Base-by-base conservation (phyloP, 2,888 invertebrate species). In the Yponomeuta malinellus region DNA sequence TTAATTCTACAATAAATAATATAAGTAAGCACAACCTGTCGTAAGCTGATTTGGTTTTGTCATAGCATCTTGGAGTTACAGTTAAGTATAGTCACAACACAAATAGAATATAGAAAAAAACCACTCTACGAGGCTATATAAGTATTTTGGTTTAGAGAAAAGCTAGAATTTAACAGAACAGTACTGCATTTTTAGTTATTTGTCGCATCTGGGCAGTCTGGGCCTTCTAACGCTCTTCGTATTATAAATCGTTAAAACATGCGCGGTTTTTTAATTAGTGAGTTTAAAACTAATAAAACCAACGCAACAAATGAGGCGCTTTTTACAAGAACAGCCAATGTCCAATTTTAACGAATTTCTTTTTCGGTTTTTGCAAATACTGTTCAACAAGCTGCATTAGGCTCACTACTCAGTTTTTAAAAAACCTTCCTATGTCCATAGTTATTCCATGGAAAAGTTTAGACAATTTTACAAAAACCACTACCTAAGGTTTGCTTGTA, bases 91-190 rank as follows among this genome's bases (percentile, higher is more conserved):
- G 73, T 78, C 79, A 81, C 76, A 82, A 81, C 78, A 78, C 78
- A 74, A 75, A 43, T 43, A 8, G 43, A 71, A 75, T 75, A 72
- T 70, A 71, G 68, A 9, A 48, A 63, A 37, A 70, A 48, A 63
- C 70, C 66, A 15, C 71, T 72, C 70, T 59, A 15, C 72, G 74
- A 73, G 76, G 73, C 74, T 69, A 63, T 66, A 67, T 59, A 29
- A 52, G 23, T 68, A 15, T 59, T 43, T 73, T 74, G 74, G 69
- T 69, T 48, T 68, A 68, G 10, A 68, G 52, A 72, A 72, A 68
- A 63, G 63, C 70, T 59, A 37, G 67, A 68, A 78, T 81, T 81
- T 80, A 83, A 83, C 77, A 82, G 83, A 87, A 88, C 88, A 89
- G 87, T 83, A 84, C 82, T 79, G 83, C 76, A 72, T 15, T 67